Conservation (phyloP, 2,113 vertebrate species). For the Formicarius rufipectus region DNA sequence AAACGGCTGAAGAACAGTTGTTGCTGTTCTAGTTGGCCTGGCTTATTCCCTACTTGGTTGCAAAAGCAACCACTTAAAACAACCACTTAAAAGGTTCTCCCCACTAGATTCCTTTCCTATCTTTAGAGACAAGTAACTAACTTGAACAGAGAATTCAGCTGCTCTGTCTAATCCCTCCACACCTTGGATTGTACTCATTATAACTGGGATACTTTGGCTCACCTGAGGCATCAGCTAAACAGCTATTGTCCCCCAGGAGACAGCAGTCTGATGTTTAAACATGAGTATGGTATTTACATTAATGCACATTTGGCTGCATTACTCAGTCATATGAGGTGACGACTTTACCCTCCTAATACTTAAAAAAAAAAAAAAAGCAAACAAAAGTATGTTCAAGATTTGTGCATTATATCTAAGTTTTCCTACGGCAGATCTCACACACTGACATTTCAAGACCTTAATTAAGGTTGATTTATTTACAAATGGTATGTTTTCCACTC, state of each 20-base stretch:
- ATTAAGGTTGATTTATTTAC: constrained; percentile 99
- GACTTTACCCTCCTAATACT: constrained; percentile 59
- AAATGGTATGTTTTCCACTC: constrained; percentile 85
- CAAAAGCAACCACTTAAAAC: background rate
- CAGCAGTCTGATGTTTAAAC: background rate
- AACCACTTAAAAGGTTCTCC: background rate
- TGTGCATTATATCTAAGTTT: constrained; percentile 33
- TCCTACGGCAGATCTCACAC: constrained; percentile 67
- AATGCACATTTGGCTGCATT: constrained; percentile 1
- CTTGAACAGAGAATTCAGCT: background rate
- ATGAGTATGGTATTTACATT: background rate
- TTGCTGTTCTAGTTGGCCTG: background rate
- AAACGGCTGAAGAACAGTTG: background rate
- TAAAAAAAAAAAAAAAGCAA: constrained; percentile 48
- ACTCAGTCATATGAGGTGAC: constrained; percentile 46
- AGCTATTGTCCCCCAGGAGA: background rate
- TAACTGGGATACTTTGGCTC: background rate
- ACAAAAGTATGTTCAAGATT: constrained; percentile 49
- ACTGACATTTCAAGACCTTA: constrained; percentile 81
- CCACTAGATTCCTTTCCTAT: background rate
- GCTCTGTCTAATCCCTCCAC: background rate
- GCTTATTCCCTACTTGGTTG: background rate
- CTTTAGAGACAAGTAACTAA: background rate
- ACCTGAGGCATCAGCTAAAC: constrained; percentile 53
- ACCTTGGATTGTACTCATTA: background rate